Percentiles rank a stretch among this genome's conserved stretches.
phyloP scores from a whole-genome alignment of 2,797 vertebrate genomes.

The Etheostoma nigrum region DNA sequence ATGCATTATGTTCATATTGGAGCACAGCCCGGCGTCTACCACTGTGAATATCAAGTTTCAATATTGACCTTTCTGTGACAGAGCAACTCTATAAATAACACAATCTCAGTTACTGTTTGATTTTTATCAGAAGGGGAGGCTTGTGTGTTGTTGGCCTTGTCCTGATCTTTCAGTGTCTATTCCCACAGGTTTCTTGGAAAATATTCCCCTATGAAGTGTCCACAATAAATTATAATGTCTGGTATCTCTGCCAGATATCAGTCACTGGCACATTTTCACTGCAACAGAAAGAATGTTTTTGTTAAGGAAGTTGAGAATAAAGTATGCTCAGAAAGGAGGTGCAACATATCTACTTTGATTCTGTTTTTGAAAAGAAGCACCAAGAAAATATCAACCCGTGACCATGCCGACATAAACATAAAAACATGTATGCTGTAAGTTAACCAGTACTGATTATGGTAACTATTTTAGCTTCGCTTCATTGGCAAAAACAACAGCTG shows the following conservation, averaged over 20 bases:
- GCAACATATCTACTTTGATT: background rate
- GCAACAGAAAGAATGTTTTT: conserved; percentile 3
- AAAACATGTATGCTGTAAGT: background rate
- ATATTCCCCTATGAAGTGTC: conserved; percentile 16
- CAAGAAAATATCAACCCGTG: background rate
- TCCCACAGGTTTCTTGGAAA: conserved; percentile 21
- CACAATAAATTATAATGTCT: background rate
- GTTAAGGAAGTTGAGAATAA: background rate
- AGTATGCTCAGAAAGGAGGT: background rate
- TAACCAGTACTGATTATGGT: no score
- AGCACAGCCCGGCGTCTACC: conserved; percentile 46
- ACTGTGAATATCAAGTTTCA: conserved; percentile 60
- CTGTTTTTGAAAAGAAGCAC: background rate
- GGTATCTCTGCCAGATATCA: conserved; percentile 13
- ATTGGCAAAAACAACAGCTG: conserved; percentile 16
- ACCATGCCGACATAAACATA: background rate
- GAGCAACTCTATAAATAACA: conserved; percentile 56
- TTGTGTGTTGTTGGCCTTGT: background rate
- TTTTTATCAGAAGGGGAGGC: conserved; percentile 6
- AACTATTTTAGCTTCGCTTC: background rate
- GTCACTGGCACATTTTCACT: conserved; percentile 8
- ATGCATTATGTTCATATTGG: conserved; percentile 56
- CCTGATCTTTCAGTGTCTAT: conserved; percentile 11
- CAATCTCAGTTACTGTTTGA: conserved; percentile 30
- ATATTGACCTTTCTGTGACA: conserved; percentile 40